phyloP scores from a whole-genome alignment of 1,140 invertebrate species.

The Calliopsis andreniformis region DNA sequence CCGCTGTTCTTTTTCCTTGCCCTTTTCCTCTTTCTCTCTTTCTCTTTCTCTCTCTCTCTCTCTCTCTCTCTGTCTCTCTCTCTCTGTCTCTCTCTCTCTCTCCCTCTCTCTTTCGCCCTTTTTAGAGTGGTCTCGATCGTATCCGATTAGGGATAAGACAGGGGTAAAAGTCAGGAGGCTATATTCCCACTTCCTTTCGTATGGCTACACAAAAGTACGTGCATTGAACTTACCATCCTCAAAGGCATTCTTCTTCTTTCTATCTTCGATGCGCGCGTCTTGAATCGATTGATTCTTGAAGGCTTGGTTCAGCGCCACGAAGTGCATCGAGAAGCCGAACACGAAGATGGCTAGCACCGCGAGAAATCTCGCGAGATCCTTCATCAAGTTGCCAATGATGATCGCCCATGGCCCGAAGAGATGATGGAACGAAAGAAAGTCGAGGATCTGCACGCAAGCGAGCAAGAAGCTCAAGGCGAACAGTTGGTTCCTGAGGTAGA shows the following conservation, averaged over 20 bases:
- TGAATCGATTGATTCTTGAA: slow-evolving; percentile 84
- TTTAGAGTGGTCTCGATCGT: slow-evolving; percentile 24
- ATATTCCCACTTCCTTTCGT: neutral
- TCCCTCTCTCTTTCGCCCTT: neutral
- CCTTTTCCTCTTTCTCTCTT: too few species aligned
- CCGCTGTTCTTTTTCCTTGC: neutral
- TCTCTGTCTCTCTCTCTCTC: too few species aligned
- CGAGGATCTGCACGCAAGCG: slow-evolving; percentile 98
- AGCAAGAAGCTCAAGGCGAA: slow-evolving; percentile 96
- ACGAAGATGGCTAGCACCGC: slow-evolving; percentile 99
- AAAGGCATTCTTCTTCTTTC: slow-evolving; percentile 79
- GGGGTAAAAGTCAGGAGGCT: slow-evolving; percentile 31
- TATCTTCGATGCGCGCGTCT: slow-evolving; percentile 81
- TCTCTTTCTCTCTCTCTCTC: too few species aligned
- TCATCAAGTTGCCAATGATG: slow-evolving; percentile 94
- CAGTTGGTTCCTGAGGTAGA: slow-evolving; percentile 97
- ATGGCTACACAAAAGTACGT: slow-evolving; percentile 4
- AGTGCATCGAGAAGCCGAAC: slow-evolving; percentile 98
- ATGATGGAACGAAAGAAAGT: slow-evolving; percentile 98
- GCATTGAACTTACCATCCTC: slow-evolving; percentile 85
- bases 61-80: too few species aligned
- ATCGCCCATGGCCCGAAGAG: slow-evolving; percentile 99
- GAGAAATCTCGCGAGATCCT: slow-evolving; percentile 96
- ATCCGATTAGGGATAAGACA: slow-evolving; percentile 40
- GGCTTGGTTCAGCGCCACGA: slow-evolving; percentile 97